A percentile compares a stretch with the other conserved stretches of the same genome.
Conservation (phyloP, 2,888 invertebrate genomes). For the Amblyjoppa fuscipennis region DNA sequence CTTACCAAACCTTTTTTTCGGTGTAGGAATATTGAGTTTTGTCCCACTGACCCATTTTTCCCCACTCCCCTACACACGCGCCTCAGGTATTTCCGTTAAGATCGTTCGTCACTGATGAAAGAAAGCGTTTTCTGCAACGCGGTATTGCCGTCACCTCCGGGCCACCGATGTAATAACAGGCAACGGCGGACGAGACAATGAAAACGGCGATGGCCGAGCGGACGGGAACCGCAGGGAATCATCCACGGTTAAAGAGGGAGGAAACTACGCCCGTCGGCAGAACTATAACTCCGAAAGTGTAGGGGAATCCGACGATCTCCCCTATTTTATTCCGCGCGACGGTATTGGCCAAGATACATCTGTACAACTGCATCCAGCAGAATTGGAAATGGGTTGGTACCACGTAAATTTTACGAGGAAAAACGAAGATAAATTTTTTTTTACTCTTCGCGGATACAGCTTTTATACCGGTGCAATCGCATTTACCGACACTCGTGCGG, state of each 20-base stretch:
- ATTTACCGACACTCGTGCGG: not conserved
- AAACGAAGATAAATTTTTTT: slow-evolving; percentile 32
- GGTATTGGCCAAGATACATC: slow-evolving; percentile 3
- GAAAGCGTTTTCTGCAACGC: not conserved
- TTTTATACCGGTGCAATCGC: not conserved
- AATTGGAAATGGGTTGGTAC: slow-evolving; percentile 11
- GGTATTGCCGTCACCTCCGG: not conserved
- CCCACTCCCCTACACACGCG: too few relatives aligned
- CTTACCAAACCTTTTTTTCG: too few relatives aligned
- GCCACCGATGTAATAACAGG: not conserved
- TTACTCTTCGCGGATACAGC: not conserved
- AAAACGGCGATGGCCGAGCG: slow-evolving; percentile 16
- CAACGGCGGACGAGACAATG: slow-evolving; percentile 21
- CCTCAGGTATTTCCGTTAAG: not conserved
- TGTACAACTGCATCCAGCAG: slow-evolving; percentile 6
- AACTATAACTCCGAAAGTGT: slow-evolving; percentile 40
- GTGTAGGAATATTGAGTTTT: not conserved
- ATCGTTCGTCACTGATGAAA: slow-evolving; percentile 1
- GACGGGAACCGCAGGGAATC: not conserved
- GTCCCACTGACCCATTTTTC: too few relatives aligned
- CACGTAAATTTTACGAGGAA: slow-evolving; percentile 48
- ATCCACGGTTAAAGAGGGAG: slow-evolving; percentile 3
- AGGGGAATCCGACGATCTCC: not conserved
- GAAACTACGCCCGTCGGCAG: slow-evolving; percentile 24
- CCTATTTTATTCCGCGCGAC: slow-evolving; percentile 1